Conservation (phyloP, 2,888 invertebrate genomes). For the Eudemis profundana region DNA sequence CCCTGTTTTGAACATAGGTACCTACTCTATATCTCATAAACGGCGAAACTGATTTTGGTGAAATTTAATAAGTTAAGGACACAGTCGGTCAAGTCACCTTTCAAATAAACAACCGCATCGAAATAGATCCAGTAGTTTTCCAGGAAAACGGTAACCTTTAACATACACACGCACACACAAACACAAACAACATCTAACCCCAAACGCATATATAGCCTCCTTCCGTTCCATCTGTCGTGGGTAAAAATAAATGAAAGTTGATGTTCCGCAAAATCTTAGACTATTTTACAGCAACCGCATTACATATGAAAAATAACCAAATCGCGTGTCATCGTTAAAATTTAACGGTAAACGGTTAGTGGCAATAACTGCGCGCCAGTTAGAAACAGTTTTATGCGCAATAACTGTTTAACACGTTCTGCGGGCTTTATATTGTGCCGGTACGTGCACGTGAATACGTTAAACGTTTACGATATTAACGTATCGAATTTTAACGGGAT, state of each 20-base stretch:
- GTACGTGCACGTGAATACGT: constrained; percentile 68
- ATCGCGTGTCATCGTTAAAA: constrained; percentile 66
- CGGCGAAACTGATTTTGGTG: too few relatives aligned
- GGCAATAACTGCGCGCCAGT: constrained; percentile 63
- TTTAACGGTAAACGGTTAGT: constrained; percentile 67
- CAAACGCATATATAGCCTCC: too few relatives aligned
- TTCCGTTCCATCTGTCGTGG: too few relatives aligned
- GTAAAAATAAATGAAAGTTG: not conserved
- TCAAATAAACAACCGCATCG: too few relatives aligned
- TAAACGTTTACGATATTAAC: constrained; percentile 56
- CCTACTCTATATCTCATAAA: too few relatives aligned
- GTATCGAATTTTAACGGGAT: constrained; percentile 26
- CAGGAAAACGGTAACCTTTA: too few relatives aligned
- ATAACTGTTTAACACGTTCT: constrained; percentile 70
- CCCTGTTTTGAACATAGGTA: too few relatives aligned
- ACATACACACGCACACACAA: too few relatives aligned
- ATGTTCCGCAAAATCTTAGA: constrained; percentile 17
- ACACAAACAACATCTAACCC: too few relatives aligned
- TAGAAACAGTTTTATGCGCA: constrained; percentile 67
- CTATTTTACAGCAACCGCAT: constrained; percentile 44
- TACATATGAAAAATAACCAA: constrained; percentile 51
- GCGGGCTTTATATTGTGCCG: constrained; percentile 58
- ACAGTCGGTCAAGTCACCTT: too few relatives aligned
- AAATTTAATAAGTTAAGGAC: too few relatives aligned
- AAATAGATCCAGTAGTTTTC: too few relatives aligned